Evolutionary conservation across 2,113 vertebrate species (phyloP).

Genomic region (Conger conger): DNA sequence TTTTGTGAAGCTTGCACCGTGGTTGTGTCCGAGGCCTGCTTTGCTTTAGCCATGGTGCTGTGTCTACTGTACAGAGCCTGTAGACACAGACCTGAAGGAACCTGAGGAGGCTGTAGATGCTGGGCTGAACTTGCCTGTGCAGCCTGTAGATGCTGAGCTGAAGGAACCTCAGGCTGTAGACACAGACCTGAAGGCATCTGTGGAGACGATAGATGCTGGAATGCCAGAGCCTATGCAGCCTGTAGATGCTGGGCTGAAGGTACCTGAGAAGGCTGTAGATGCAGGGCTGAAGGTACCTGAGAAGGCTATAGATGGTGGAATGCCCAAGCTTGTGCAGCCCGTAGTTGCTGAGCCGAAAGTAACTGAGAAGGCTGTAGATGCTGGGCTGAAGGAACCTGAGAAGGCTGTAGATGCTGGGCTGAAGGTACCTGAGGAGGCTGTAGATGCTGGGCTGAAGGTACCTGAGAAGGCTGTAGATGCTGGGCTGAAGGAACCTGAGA

Average conservation of each 20-base stretch:
- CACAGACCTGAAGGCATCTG: background rate
- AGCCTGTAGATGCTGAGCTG: background rate
- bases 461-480: background rate
- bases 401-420: slow-evolving; percentile 38
- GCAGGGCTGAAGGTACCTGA: slow-evolving; percentile 59
- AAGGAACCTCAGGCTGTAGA: background rate
- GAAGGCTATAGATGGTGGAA: slow-evolving; percentile 51
- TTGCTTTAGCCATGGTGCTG: slow-evolving; percentile 64
- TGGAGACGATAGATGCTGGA: slow-evolving; percentile 34
- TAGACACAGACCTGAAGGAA: slow-evolving; percentile 35
- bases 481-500: background rate
- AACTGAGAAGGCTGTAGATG: slow-evolving; percentile 50
- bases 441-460: background rate
- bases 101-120: too few relatives aligned
- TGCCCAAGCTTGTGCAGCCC: slow-evolving; percentile 52
- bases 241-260: slow-evolving; percentile 27
- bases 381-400: slow-evolving; percentile 52
- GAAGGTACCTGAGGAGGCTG: slow-evolving; percentile 18
- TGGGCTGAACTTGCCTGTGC: background rate
- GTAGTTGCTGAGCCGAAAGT: slow-evolving; percentile 17
- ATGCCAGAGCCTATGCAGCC: slow-evolving; percentile 27
- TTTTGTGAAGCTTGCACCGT: slow-evolving; percentile 3
- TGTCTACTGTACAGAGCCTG: slow-evolving; percentile 72
- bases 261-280: slow-evolving; percentile 52
- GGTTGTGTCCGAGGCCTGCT: slow-evolving; percentile 54